phyloP scores from a whole-genome alignment of 2,113 vertebrate genomes.

The Camelus dromedarius region DNA sequence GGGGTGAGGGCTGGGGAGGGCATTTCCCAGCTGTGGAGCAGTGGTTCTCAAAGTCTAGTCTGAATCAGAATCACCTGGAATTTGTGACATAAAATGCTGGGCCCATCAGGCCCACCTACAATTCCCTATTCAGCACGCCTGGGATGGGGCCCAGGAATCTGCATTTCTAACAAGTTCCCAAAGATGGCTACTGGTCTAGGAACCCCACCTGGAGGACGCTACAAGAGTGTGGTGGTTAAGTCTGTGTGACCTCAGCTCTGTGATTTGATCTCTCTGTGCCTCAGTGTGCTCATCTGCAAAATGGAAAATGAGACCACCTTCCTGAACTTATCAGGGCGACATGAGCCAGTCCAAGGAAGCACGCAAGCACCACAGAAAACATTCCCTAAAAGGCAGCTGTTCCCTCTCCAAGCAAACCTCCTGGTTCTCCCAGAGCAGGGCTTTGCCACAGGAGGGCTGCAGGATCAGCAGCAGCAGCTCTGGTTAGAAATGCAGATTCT shows the following conservation, averaged over 20 bases:
- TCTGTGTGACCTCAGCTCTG: neutral
- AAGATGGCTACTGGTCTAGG: neutral
- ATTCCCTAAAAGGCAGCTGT: neutral
- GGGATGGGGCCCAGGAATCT: neutral
- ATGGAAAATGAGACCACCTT: neutral
- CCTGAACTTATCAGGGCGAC: neutral
- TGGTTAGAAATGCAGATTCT: neutral
- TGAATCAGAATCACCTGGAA: neutral
- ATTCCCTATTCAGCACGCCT: neutral
- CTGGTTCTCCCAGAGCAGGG: neutral
- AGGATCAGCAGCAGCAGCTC: neutral
- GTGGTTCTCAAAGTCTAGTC: neutral
- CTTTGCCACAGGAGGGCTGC: no score
- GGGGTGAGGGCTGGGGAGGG: no score
- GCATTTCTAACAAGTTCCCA: neutral
- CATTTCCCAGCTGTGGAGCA: fast-evolving
- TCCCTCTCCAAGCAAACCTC: neutral
- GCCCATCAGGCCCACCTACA: neutral
- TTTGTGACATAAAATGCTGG: neutral
- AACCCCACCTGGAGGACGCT: neutral
- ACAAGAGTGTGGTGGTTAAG: neutral
- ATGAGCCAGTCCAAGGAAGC: neutral
- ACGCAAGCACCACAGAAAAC: neutral
- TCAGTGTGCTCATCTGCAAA: neutral
- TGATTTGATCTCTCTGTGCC: neutral